Evolutionary conservation across 2,797 vertebrate species (phyloP).

Genomic region (Gallinago solitaria): DNA sequence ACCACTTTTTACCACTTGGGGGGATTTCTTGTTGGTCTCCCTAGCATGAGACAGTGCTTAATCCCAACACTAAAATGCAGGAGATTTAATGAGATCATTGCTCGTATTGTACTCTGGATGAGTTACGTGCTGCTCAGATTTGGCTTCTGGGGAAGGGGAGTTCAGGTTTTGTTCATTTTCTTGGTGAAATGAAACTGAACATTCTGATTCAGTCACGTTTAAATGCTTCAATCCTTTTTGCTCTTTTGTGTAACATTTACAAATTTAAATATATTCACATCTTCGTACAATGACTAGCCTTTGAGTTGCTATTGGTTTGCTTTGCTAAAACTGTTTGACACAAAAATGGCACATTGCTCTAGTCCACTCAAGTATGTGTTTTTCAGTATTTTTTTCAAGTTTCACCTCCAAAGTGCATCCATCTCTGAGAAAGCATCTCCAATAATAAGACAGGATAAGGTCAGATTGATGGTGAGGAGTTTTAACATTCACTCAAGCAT

Average conservation of each 20-base stretch:
- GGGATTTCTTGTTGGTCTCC: neutral
- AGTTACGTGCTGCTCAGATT: neutral
- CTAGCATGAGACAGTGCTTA: neutral
- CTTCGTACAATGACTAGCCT: neutral
- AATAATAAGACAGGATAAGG: neutral
- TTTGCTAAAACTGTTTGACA: neutral
- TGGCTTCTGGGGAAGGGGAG: neutral
- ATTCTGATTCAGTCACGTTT: neutral
- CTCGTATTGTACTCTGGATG: neutral
- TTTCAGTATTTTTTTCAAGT: neutral
- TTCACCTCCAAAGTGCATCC: neutral
- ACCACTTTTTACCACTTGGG: neutral
- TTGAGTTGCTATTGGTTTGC: neutral
- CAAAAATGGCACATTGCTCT: neutral
- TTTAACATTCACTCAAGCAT: conserved; percentile 53
- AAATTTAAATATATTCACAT: neutral
- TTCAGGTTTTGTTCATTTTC: neutral
- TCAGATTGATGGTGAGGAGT: neutral
- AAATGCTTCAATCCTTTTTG: neutral
- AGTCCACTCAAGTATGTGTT: neutral
- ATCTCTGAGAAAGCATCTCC: neutral
- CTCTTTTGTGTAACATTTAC: neutral
- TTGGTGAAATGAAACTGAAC: neutral
- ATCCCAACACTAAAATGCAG: neutral
- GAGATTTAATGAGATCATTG: neutral